Base-by-base conservation (phyloP, 2,888 invertebrate species). In the Pterobdella sp. region DNA sequence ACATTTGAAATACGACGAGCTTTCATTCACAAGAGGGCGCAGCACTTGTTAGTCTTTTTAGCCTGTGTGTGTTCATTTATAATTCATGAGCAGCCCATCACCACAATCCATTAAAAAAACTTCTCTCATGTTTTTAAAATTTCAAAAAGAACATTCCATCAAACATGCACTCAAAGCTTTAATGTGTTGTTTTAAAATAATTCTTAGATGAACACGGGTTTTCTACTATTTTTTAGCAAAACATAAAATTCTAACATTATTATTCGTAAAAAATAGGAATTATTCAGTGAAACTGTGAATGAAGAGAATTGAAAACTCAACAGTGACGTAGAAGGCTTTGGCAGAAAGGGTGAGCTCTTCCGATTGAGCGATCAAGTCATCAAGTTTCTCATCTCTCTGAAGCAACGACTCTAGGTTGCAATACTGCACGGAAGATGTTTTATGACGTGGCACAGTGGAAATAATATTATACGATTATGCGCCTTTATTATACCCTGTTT, bases 31-130 rank as follows among this genome's bases (percentile, higher is more conserved):
- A 73, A 63, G n/a, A 73, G 35, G 18, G 36, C 32, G 31, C 73
- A 73, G 37, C 73, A 73, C 68, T 73, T 68, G 49, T 73, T 73
- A 7, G 73, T 73, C 37, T 73, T 73, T 69, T 73, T 73, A 26
- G 73, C 73, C 73, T 73, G 49, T 0, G 10, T 34, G 35, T 37
- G 26, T 32, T 4, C 18, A 52, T 29, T 4, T 31, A 31, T 49
- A 49, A 31, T 0, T 31, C 29, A 31, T 69, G 26, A 68, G 52
- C 14, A n/a, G 14, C 52, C 52, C 52, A n/a, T 49, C 14, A 49
- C 22, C 14, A 18, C n/a, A n/a, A n/a, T n/a, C 52, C 52, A 14
- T 49, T 18, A 49, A 49, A 49, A 14, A 18, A n/a, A 18, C 52
- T 14, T n/a, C 22, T 49, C 52, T 14, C 52, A 14, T 14, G 14